Base-by-base conservation (phyloP, 2,888 invertebrate species). In the Lasioglossum vierecki region DNA sequence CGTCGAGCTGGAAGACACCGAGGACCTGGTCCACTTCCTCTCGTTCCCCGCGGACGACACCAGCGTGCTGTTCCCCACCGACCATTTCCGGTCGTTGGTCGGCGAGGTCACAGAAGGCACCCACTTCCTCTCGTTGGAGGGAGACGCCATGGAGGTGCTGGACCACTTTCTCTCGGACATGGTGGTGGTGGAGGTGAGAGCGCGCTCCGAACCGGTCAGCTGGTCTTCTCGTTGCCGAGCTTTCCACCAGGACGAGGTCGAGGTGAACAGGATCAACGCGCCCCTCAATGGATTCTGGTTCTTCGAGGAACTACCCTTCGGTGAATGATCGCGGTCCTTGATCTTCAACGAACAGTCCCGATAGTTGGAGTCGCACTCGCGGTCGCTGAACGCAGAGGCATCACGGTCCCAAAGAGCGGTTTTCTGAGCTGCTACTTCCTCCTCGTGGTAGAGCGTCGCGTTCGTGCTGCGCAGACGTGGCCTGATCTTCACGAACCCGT, bases 241-340 rank as follows among this genome's bases (percentile, higher is more conserved):
- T 80, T 94, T 95, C 95, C 95, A 95, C 95, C 95, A 95, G 71
- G 94, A 94, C 0, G 94, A 94, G 2, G 95, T 95, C 5, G 95
- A 95, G 4, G 95, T 94, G 77, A 95, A 94, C 0, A 95, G 91
- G 5, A 94, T 94, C 66, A 95, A 78, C 0, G 95, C 95, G 4
- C 94, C 95, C 22, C 93, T 84, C 5, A 95, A 49, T 0, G 94
- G 94, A 57, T 95, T 94, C 81, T 93, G 93, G 86, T 93, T 94
- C 84, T 94, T 94, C 15, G 91, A 87, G 39, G 83, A 66, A 6
- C 91, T 82, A 6, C 91, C 84, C 57, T 92, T 92, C n/a, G 90
- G 91, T 41, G 91, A 91, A 57, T 90, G 85, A 0, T 92, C 92
- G 13, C 91, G 82, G 8, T 86, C 88, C 77, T 93, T 92, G 26